Evolutionary conservation across 2,888 invertebrate genomes (phyloP), one percentile per base, ranked within the genome.

Genomic region (Dolichopus griseipennis): DNA sequence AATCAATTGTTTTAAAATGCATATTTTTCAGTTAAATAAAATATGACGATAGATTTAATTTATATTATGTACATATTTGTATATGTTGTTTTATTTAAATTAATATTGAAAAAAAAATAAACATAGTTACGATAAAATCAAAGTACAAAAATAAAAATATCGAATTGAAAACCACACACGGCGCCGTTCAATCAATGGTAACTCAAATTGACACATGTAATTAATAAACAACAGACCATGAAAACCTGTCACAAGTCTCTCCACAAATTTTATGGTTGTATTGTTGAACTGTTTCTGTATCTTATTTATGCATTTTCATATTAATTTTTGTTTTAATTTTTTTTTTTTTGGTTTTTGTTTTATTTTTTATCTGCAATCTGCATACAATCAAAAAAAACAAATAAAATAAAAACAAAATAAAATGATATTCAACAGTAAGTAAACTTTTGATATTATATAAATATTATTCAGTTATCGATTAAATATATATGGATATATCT

Each of bases 181-280:
- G 63, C 63, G 63, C 63, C 63, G 63, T 63, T 63, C 63, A 63
- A 63, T 63, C 63, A 63, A 63, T 63, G 63, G 63, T 63, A 63
- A 63, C 15, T 63, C 63, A 63, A 63, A 63, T 63, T 63, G 63
- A 63, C 63, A 63, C 63, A 63, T 63, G 63, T 63, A 63, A 63
- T 63, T 63, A 63, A 63, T 63, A 63, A 63, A 63, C 63, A 63
- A 27, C 52, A 52, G 52, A 52, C 52, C 52, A 52, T 52, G 52
- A 52, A 52, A 52, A 52, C 52, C 52, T 52, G 52, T 52, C 52
- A 52, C 52, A 52, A 52, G 52, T 52, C 52, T 52, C 52, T 52
- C 52, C 52, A 52, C 52, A 52, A 52, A 52, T n/a, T 52, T 52
- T 52, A 52, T 52, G 15, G 52, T 52, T 52, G 15, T 52, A 52